A percentile compares a stretch with the other conserved stretches of the same genome.
Evolutionary conservation across 2,113 vertebrate genomes (phyloP).

Genomic region (Aphyosemion australe): DNA sequence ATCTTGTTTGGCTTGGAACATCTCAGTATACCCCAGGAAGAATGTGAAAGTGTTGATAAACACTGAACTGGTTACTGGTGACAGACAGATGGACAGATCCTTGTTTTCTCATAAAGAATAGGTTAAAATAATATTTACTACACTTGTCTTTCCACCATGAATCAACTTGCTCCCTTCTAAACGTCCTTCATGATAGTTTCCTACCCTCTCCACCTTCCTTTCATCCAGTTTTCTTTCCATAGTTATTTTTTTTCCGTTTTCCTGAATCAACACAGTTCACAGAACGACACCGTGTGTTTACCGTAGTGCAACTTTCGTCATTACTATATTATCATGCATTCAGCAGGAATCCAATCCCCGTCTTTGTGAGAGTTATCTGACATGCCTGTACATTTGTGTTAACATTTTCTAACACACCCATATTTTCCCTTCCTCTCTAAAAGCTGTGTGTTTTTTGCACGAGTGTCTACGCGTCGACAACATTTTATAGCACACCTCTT

Average conservation of each 20-base stretch:
- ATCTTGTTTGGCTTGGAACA: too few relatives aligned
- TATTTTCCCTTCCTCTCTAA: conserved; percentile 31
- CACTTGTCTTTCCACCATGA: not conserved
- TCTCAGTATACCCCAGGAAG: too few relatives aligned
- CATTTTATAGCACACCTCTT: conserved; percentile 68
- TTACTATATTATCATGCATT: conserved; percentile 55
- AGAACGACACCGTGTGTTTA: conserved; percentile 36
- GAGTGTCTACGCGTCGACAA: conserved; percentile 42
- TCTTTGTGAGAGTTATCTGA: conserved; percentile 58
- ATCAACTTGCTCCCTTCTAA: not conserved
- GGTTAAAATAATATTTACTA: too few relatives aligned
- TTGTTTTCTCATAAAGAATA: too few relatives aligned
- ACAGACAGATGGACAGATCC: too few relatives aligned
- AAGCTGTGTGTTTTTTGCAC: conserved; percentile 38
- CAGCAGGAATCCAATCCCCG: conserved; percentile 63
- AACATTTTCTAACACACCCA: conserved; percentile 50
- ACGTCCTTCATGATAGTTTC: not conserved
- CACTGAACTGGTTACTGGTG: too few relatives aligned
- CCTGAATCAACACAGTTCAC: conserved; percentile 16
- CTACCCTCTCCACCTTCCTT: not conserved
- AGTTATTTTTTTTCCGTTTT: conserved; percentile 2
- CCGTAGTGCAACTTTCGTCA: conserved; percentile 39
- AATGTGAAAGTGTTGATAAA: too few relatives aligned
- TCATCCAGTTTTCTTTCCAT: conserved; percentile 7
- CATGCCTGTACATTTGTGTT: conserved; percentile 56